Evolutionary conservation across 2,797 vertebrate genomes (phyloP).

Genomic region (Hypotaenidia okinawae): DNA sequence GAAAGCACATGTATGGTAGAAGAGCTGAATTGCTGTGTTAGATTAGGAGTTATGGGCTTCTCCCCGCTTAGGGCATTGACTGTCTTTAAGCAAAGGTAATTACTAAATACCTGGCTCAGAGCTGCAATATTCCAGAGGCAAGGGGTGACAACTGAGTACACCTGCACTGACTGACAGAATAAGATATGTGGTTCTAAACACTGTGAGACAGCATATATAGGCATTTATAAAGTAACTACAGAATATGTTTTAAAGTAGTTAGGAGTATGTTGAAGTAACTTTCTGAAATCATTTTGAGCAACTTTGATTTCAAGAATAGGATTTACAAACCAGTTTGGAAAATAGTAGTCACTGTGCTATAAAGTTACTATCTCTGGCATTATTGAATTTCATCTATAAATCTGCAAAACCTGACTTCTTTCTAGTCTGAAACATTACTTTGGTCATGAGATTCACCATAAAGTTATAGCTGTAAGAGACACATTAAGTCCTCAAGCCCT

Average conservation of each 20-base stretch:
- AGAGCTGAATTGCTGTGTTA: neutral
- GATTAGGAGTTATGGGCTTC: neutral
- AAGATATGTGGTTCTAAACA: neutral
- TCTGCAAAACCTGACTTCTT: neutral
- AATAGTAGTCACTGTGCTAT: neutral
- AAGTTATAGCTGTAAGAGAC: neutral
- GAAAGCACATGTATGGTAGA: neutral
- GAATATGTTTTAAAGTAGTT: neutral
- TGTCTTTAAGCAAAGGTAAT: neutral
- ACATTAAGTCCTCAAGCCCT: neutral
- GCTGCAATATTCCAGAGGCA: neutral
- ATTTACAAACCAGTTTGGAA: neutral
- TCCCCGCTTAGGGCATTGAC: neutral
- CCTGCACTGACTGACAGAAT: neutral
- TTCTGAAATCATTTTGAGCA: neutral
- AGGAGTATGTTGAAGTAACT: neutral
- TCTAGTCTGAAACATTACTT: neutral
- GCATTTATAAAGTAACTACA: neutral
- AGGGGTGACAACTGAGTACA: neutral
- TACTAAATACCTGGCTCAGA: neutral
- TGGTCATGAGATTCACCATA: neutral
- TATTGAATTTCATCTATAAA: neutral
- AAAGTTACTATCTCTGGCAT: neutral
- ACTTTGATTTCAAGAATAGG: neutral
- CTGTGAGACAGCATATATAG: neutral